Evolutionary conservation across 2,888 invertebrate genomes (phyloP).

Genomic region (Helleia helle): DNA sequence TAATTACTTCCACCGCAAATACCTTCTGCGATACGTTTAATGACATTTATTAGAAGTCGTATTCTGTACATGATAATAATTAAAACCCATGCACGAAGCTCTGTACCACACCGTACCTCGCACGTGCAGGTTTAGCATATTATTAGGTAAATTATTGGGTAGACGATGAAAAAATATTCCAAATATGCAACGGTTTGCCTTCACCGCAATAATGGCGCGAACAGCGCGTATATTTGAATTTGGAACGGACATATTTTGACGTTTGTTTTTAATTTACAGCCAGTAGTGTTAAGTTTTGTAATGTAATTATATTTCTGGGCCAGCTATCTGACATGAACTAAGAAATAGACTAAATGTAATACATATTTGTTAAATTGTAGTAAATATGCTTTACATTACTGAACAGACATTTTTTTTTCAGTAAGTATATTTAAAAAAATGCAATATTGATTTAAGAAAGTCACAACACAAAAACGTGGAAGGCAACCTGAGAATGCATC

Average conservation of each 20-base stretch:
- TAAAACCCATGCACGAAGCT: conserved; percentile 70
- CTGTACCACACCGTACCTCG: conserved; percentile 63
- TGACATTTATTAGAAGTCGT: conserved; percentile 72
- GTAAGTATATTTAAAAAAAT: too few species aligned
- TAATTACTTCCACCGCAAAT: conserved; percentile 11
- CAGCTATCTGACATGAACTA: too few species aligned
- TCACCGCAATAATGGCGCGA: conserved; percentile 7
- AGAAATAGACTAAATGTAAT: too few species aligned
- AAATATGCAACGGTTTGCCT: conserved; percentile 22
- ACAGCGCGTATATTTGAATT: conserved; percentile 7
- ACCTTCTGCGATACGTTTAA: conserved; percentile 51
- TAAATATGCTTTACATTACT: too few species aligned
- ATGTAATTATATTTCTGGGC: too few species aligned
- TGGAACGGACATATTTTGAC: not conserved
- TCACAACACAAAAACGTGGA: too few species aligned
- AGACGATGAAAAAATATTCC: conserved; percentile 27
- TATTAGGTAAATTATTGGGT: conserved; percentile 48
- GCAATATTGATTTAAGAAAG: too few species aligned
- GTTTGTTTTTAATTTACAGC: too few species aligned
- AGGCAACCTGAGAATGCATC: too few species aligned
- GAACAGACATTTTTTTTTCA: too few species aligned
- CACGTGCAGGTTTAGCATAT: conserved; percentile 56
- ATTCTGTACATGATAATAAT: conserved; percentile 72
- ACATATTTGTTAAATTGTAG: too few species aligned
- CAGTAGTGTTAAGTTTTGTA: too few species aligned